Base-by-base conservation (phyloP, 1,140 invertebrate species). In the Euura lappo region DNA sequence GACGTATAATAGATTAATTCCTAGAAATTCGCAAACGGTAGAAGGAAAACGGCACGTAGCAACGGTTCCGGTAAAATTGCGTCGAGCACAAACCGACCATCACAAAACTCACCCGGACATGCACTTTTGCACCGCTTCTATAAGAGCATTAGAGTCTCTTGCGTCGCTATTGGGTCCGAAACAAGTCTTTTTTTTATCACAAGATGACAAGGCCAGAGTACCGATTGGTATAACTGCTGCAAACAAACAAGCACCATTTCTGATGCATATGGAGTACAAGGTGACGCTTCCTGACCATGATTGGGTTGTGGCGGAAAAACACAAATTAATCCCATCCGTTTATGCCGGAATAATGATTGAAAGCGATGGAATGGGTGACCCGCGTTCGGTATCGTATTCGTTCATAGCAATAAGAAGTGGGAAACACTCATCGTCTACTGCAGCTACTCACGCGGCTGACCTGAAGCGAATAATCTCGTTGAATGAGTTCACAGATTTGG, bases 221-320 rank as follows among this genome's bases (percentile, higher is more conserved):
- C 84, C 87, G 45, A 79, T 88, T 42, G 85, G 86, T 44, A 51
- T 85, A 42, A 80, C 84, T 69, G 86, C 84, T 60, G 86, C 82
- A 69, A 86, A 84, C 45, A 84, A 82, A 71, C 84, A 87, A 77
- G 77, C 80, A 11, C 77, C 75, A 13, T 43, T 78, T 11, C 43
- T 85, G 10, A 85, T 86, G 84, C 78, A 82, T 74, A 7, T 86
- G 42, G 81, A 88, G 72, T 88, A 87, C 77, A 69, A 75, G 71
- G 79, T 88, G 6, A 69, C 64, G 45, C 77, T 87, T 11, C 85
- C 87, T 65, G 84, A 88, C 78, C 86, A 88, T 78, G 87, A 89
- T 78, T 89, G 78, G 75, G 84, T 87, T 13, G 79, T 88, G 75
- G 86, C 81, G 65, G 66, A 45, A 46, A 60, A 71, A 28, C 84